These are phyloP conservation scores for Porites lobata DNA, from an alignment of 92 coral and sea anemone species.

Conservation along the genomic window DNA sequence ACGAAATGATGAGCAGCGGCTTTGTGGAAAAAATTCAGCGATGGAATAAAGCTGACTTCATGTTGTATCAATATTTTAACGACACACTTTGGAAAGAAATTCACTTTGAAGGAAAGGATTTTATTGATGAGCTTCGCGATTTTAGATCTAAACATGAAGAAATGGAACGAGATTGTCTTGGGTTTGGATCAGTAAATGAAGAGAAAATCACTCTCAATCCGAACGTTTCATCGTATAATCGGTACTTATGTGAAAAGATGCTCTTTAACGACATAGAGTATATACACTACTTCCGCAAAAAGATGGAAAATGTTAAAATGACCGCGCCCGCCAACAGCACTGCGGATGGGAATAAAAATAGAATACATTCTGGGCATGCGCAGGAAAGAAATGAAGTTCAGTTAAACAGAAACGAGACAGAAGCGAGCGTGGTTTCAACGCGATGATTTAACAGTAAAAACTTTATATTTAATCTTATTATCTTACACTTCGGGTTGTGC, in stretches of 20 bases:
- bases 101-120: constrained; percentile 67
- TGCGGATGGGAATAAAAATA: constrained; percentile 20
- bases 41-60: constrained; percentile 94
- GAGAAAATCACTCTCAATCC: constrained; percentile 42
- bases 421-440: constrained; percentile 4
- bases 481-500: no score
- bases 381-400: constrained; percentile 12
- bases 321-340: constrained; percentile 8
- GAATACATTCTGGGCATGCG: background rate
- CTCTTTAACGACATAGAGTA: constrained; percentile 70
- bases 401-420: constrained; percentile 26
- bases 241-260: constrained; percentile 88
- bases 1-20: background rate
- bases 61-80: constrained; percentile 87
- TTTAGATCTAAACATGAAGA: constrained; percentile 76
- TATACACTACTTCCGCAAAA: constrained; percentile 83
- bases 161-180: constrained; percentile 77
- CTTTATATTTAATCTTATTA: background rate
- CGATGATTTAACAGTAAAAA: background rate
- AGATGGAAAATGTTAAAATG: constrained; percentile 60
- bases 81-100: constrained; percentile 88
- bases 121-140: constrained; percentile 64
- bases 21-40: constrained; percentile 58
- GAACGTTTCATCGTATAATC: constrained; percentile 63
- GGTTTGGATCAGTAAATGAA: background rate